phyloP scores from a whole-genome alignment of 2,888 invertebrate genomes.

The Phaonia tiefii region DNA sequence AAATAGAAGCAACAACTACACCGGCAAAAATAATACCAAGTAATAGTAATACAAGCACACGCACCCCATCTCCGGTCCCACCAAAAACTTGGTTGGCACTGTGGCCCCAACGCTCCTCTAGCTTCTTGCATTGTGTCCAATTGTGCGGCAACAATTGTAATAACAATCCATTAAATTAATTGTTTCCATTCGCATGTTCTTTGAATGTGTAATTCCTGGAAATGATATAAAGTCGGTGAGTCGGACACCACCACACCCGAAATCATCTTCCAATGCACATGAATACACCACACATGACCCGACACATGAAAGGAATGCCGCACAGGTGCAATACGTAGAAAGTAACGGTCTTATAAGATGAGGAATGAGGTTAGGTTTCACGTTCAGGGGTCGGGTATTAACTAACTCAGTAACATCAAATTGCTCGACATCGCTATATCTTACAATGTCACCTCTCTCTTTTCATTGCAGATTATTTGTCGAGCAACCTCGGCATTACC shows the following conservation, averaged over 20 bases:
- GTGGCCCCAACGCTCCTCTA: not conserved
- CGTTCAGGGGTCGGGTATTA: no score
- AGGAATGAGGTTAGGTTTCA: no score
- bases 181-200: constrained; percentile 37
- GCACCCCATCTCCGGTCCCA: constrained; percentile 38
- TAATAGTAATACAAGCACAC: constrained; percentile 18
- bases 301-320: not conserved
- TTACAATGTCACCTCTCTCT: not conserved
- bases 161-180: constrained; percentile 65
- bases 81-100: constrained; percentile 14
- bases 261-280: not conserved
- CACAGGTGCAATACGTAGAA: constrained; percentile 1
- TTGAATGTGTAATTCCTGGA: constrained; percentile 21
- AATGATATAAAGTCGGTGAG: constrained; percentile 13
- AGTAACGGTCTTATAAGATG: constrained; percentile 3
- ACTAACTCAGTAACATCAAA: no score
- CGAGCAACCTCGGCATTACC: not conserved
- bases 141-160: constrained; percentile 60
- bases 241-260: not conserved
- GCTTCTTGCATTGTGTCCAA: constrained; percentile 39
- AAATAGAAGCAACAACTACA: not conserved
- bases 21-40: constrained; percentile 17
- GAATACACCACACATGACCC: not conserved
- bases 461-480: constrained; percentile 45
- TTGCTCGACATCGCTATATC: no score